phyloP scores from a whole-genome alignment of 2,797 vertebrate genomes.

The Artibeus lituratus region DNA sequence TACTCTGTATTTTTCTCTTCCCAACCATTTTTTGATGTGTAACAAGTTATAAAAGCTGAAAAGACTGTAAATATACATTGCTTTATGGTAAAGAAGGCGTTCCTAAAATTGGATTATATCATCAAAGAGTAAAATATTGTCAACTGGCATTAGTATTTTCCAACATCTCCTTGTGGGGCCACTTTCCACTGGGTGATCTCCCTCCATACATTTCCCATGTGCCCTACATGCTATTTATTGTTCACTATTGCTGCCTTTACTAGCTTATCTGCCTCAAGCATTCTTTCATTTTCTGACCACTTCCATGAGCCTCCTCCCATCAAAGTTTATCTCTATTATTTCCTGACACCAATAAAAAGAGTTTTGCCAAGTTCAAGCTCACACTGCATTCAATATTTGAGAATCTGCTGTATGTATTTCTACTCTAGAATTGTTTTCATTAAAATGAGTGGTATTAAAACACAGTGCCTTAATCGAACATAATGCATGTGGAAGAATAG shows the following conservation, averaged over 20 bases:
- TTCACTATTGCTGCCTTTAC: background rate
- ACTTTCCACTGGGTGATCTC: background rate
- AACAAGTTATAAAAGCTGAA: slow-evolving; percentile 20
- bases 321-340: slow-evolving; percentile 39
- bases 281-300: slow-evolving; percentile 17
- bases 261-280: background rate
- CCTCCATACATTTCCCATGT: no score
- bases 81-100: background rate
- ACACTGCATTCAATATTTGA: slow-evolving; percentile 25
- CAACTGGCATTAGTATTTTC: background rate
- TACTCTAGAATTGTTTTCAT: slow-evolving; percentile 9
- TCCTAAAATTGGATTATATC: background rate
- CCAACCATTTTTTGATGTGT: background rate
- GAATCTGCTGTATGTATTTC: background rate
- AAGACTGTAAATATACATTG: background rate
- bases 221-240: background rate
- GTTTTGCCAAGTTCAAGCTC: background rate
- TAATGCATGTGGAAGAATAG: background rate
- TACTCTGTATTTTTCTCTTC: background rate
- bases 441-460: slow-evolving; percentile 21
- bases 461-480: background rate
- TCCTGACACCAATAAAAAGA: slow-evolving; percentile 46
- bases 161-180: background rate
- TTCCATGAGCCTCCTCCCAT: background rate
- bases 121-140: background rate